Evolutionary conservation across 2,888 invertebrate genomes (phyloP), one percentile per base, ranked within the genome.

Genomic region (Pterostichus madidus): DNA sequence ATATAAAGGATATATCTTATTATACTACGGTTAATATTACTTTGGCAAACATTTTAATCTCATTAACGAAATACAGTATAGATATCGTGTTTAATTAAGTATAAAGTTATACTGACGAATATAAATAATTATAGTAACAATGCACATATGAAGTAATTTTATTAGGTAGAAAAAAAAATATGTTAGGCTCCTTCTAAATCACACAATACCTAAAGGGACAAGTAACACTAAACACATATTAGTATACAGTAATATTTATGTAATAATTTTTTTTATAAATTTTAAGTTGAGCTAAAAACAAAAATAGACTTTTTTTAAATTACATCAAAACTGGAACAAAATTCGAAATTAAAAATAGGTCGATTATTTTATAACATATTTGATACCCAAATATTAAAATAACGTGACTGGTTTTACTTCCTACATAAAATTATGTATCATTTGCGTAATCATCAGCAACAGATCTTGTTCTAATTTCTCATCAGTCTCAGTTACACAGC

Each of bases 401-500:
- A 24, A 24, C 39, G 1, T 39, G 7, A 39, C 1, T n/a, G n/a
- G n/a, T n/a, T n/a, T n/a, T n/a, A n/a, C n/a, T n/a, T n/a, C n/a
- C n/a, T n/a, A n/a, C n/a, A n/a, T n/a, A n/a, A n/a, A n/a, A n/a
- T n/a, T n/a, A n/a, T 24, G 3, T 59, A 10, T 24, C 59, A 64
- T 11, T 64, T 35, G 32, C 6, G 35, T 64, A 64, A n/a, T n/a
- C n/a, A n/a, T n/a, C n/a, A n/a, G n/a, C n/a, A n/a, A n/a, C n/a
- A n/a, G n/a, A n/a, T n/a, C n/a, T n/a, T n/a, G n/a, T n/a, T n/a
- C n/a, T n/a, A n/a, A 64, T 32, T 35, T 13, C 13, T n/a, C 64
- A 35, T 64, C 35, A 71, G 59, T 77, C 77, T 56, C 39, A 77
- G 56, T 77, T 39, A 77, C 56, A 77, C 77, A 77, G 77, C 77